Percentiles rank a stretch among this genome's conserved stretches.
phyloP scores from a whole-genome alignment of 2,888 invertebrate species.

The Hedychridium roseum region DNA sequence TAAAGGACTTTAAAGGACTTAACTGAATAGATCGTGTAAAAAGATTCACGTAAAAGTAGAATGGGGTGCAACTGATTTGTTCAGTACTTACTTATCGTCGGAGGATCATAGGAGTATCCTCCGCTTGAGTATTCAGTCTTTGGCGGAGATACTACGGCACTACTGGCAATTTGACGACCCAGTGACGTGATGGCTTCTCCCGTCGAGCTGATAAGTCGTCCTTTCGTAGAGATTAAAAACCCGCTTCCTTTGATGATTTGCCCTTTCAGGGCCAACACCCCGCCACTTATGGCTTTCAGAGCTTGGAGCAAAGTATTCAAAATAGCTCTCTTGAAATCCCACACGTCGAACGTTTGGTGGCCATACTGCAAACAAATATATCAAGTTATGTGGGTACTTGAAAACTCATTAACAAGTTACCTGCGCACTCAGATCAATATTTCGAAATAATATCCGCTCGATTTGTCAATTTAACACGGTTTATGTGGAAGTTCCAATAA shows the following conservation, averaged over 20 bases:
- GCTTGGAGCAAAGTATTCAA: slow-evolving; percentile 85
- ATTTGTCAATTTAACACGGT: no score
- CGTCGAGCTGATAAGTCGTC: slow-evolving; percentile 75
- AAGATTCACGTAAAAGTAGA: not conserved
- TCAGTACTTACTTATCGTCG: slow-evolving; percentile 26
- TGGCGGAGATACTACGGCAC: slow-evolving; percentile 72
- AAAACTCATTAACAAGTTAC: no score
- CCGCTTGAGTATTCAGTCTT: slow-evolving; percentile 19
- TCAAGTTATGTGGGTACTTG: no score
- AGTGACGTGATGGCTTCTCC: slow-evolving; percentile 83
- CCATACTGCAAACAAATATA: slow-evolving; percentile 37
- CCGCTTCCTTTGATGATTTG: slow-evolving; percentile 88
- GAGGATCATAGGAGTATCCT: slow-evolving; percentile 41
- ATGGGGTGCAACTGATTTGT: not conserved
- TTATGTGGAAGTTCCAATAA: no score
- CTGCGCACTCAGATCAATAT: no score
- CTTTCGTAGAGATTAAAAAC: slow-evolving; percentile 71
- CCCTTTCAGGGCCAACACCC: slow-evolving; percentile 86
- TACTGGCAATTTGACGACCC: slow-evolving; percentile 81
- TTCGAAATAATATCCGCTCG: no score
- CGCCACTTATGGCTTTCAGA: slow-evolving; percentile 87
- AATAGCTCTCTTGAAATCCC: slow-evolving; percentile 83
- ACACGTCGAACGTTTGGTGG: slow-evolving; percentile 69
- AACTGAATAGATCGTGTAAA: not conserved
- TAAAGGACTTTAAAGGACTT: no score